These are phyloP conservation scores for Semotilus atromaculatus DNA, from an alignment of 2,797 vertebrate genomes.

Conservation along the genomic window DNA sequence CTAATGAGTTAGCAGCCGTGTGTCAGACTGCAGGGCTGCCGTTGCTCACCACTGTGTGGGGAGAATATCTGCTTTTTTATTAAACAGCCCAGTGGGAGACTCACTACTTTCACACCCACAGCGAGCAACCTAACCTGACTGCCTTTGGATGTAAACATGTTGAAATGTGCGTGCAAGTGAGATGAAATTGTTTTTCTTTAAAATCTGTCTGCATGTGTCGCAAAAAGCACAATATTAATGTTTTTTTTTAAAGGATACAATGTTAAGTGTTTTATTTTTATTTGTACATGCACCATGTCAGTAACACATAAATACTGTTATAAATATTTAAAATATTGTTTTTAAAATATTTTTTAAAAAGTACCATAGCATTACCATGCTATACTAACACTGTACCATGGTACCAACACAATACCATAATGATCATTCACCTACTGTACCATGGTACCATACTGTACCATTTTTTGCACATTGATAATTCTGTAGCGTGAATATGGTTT, in stretches of 20 bases:
- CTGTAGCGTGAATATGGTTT: too few relatives aligned
- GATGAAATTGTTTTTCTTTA: conserved; percentile 8
- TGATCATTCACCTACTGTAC: too few relatives aligned
- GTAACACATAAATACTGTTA: not conserved
- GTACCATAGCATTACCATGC: too few relatives aligned
- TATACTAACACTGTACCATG: too few relatives aligned
- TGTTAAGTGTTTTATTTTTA: not conserved
- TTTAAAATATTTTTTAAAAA: too few relatives aligned
- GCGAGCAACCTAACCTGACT: conserved; percentile 34
- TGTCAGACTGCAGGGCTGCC: conserved; percentile 22
- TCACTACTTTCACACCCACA: conserved; percentile 22
- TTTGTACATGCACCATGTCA: not conserved
- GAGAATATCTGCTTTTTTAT: conserved; percentile 50
- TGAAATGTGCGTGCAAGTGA: conserved; percentile 1
- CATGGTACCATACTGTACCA: too few relatives aligned
- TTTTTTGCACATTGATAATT: too few relatives aligned
- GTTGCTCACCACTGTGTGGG: conserved; percentile 35
- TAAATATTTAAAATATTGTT: too few relatives aligned
- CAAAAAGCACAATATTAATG: not conserved
- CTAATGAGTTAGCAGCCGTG: conserved; percentile 45
- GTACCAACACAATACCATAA: too few relatives aligned
- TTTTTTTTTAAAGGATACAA: not conserved
- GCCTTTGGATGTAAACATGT: conserved; percentile 28
- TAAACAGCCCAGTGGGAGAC: conserved; percentile 50
- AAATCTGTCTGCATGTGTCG: not conserved